Base-by-base conservation (phyloP, 2,113 vertebrate species). In the Ramphastos sulfuratus region DNA sequence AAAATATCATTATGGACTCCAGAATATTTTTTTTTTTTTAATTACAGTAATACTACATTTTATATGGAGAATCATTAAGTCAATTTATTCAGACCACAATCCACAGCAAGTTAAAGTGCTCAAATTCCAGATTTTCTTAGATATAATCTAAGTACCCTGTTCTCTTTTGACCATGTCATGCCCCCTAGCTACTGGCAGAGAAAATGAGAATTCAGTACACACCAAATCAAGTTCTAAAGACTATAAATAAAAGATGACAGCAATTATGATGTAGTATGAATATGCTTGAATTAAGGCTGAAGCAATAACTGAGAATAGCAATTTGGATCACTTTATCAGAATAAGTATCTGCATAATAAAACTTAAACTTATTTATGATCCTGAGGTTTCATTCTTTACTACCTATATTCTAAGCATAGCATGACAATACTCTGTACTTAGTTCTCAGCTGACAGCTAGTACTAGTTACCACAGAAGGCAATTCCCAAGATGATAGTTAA, bases 121-220 rank as follows among this genome's bases (percentile, higher is more conserved):
- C n/a, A 42, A 48, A 44, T 10, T 35, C 44, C 66, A 58, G 33
- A 42, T 31, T 23, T 54, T 27, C 82, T 10, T 5, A 7, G 31
- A 31, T 4, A 4, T 27, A 6, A 8, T 16, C 31, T 12, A 2
- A 0, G 10, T 4, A 7, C 24, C 27, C 37, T 11, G 12, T 0
- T 55, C 64, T 77, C 59, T 4, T 42, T 19, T 8, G 37, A 59
- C n/a, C 39, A 28, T 1, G 3, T 19, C 39, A 42, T 91, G 84
- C 87, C 92, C 84, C 48, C 92, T 92, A 10, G 28, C 10, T 30
- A 61, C 50, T 24, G 17, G 3, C 65, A 58, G 14, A 67, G 58
- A 25, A 59, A 44, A 35, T 17, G 39, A 61, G 60, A 75, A 15
- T 6, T 15, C 63, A 27, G 7, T 2, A 14, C 7, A 35, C 33